phyloP scores from a whole-genome alignment of 2,113 vertebrate genomes.

The Daboia siamensis region DNA sequence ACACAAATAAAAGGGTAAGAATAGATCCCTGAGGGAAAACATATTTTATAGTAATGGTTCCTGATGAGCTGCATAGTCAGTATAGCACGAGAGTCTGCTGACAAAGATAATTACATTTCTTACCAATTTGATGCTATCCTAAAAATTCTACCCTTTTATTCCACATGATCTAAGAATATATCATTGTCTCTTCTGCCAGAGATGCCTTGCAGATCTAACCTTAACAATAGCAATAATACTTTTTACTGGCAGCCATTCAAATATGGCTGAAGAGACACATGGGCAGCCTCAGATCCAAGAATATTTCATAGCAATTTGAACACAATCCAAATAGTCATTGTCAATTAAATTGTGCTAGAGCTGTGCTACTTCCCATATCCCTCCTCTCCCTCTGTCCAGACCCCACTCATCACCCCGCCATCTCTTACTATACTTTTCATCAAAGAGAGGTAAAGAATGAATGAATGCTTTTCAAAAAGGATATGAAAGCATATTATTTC shows the following conservation, averaged over 20 bases:
- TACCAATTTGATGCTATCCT: slow-evolving; percentile 40
- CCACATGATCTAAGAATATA: slow-evolving; percentile 31
- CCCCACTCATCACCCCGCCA: not conserved
- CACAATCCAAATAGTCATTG: slow-evolving; percentile 26
- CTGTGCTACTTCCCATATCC: not conserved
- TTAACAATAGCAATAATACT: not conserved
- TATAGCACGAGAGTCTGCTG: slow-evolving; percentile 32
- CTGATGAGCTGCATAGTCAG: slow-evolving; percentile 36
- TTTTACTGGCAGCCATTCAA: slow-evolving; percentile 2
- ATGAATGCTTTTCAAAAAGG: not conserved
- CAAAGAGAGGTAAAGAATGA: not conserved
- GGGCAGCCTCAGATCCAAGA: not conserved
- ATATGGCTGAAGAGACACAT: slow-evolving; percentile 10
- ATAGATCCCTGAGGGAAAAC: slow-evolving; percentile 37
- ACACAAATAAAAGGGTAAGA: slow-evolving; percentile 49
- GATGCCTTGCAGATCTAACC: slow-evolving; percentile 27
- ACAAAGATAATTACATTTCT: slow-evolving; percentile 56
- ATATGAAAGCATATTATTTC: not conserved
- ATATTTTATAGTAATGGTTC: slow-evolving; percentile 47
- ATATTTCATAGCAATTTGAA: slow-evolving; percentile 3
- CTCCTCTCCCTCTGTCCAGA: not conserved
- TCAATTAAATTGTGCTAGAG: not conserved
- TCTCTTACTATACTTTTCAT: not conserved
- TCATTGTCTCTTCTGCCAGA: slow-evolving; percentile 35
- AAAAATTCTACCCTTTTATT: slow-evolving; percentile 49